Conservation (phyloP, 2,888 invertebrate genomes). For the Lomographa bimaculata region DNA sequence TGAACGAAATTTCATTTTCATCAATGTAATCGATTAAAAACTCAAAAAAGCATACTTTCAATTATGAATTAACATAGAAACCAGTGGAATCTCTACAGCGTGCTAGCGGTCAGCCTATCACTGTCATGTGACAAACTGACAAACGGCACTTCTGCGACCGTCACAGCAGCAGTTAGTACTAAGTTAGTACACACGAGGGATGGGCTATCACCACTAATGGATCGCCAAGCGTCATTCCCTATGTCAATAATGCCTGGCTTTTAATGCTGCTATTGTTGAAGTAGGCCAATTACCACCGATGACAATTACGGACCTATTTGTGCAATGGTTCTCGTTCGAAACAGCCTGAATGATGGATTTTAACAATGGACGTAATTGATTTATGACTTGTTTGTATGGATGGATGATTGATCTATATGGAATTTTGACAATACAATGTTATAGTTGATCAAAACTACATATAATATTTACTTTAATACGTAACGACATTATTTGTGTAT, state of each 20-base stretch:
- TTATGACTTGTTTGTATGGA: constrained; percentile 12
- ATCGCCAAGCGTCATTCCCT: constrained; percentile 58
- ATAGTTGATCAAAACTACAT: too few species aligned
- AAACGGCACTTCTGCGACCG: constrained; percentile 14
- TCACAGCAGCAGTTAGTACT: constrained; percentile 8
- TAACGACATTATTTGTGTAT: too few species aligned
- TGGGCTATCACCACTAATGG: constrained; percentile 60
- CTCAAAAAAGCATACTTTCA: too few species aligned
- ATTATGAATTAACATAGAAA: too few species aligned
- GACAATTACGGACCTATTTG: constrained; percentile 51
- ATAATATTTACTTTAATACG: too few species aligned
- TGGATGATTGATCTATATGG: constrained; percentile 5
- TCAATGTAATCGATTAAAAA: too few species aligned
- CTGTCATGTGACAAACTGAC: constrained; percentile 5
- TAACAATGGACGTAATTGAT: constrained; percentile 31
- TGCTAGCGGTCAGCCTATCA: too few species aligned
- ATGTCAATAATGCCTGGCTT: constrained; percentile 66
- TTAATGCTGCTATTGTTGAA: constrained; percentile 69
- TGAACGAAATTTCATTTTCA: too few species aligned
- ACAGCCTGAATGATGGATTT: constrained; percentile 35
- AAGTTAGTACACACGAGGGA: constrained; percentile 31
- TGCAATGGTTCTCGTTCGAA: constrained; percentile 39
- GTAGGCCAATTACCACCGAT: constrained; percentile 62
- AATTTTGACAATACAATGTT: too few species aligned
- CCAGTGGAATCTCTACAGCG: too few species aligned